Percentiles rank a stretch among this genome's conserved stretches.
Evolutionary conservation across 2,888 invertebrate genomes (phyloP).

Genomic region (Gerosis bhagava): DNA sequence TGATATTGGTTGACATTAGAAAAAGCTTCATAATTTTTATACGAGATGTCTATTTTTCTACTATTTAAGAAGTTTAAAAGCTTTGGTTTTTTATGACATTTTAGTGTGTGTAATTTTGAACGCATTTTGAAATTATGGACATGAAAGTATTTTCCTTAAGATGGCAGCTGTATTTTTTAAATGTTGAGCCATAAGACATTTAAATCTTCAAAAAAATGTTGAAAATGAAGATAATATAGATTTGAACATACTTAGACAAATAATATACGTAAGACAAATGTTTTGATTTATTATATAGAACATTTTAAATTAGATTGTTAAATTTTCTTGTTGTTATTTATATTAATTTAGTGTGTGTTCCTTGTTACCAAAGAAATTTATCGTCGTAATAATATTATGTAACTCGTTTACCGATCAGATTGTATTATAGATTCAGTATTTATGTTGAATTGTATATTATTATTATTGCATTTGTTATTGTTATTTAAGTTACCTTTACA

Average conservation of each 20-base stretch:
- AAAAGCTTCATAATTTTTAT: too few relatives aligned
- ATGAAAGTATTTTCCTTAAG: conserved; percentile 1
- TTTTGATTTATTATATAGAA: conserved; percentile 54
- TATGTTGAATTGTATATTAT: conserved; percentile 53
- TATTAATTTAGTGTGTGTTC: conserved; percentile 76
- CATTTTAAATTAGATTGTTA: conserved; percentile 68
- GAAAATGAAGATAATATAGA: conserved; percentile 6
- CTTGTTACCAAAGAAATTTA: conserved; percentile 80
- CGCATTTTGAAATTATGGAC: conserved; percentile 12
- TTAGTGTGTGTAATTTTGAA: conserved; percentile 6
- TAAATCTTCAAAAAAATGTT: conserved; percentile 5
- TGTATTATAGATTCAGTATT: conserved; percentile 64
- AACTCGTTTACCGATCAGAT: conserved; percentile 43
- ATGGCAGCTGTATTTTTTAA: conserved; percentile 14
- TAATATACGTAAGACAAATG: conserved; percentile 55
- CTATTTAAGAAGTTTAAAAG: too few relatives aligned
- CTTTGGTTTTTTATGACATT: too few relatives aligned
- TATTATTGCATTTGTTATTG: conserved; percentile 69
- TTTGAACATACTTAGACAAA: conserved; percentile 26
- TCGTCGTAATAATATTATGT: conserved; percentile 41
- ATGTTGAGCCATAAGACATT: conserved; percentile 23
- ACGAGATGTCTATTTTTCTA: conserved; percentile 23
- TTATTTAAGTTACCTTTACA: conserved; percentile 73
- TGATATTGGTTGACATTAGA: too few relatives aligned
- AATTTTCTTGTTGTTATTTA: conserved; percentile 74